Conservation (phyloP, 1,140 invertebrate species). For the Musca vetustissima region DNA sequence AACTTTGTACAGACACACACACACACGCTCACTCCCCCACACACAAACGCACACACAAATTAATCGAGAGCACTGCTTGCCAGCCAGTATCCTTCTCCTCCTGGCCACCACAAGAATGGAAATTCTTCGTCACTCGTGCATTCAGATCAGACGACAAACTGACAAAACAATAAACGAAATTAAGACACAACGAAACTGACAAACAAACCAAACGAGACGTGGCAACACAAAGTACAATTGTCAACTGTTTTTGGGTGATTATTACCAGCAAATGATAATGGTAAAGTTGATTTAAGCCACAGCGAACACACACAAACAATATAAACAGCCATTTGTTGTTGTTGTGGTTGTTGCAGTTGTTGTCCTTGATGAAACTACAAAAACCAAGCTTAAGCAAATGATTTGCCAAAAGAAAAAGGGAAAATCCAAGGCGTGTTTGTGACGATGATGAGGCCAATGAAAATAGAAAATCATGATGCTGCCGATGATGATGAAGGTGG, state of each 20-base stretch:
- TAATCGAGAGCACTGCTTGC: no score
- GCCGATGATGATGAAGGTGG: background rate
- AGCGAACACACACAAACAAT: constrained; percentile 54
- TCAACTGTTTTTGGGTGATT: no score
- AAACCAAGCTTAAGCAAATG: background rate
- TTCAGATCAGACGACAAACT: background rate
- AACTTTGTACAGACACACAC: background rate
- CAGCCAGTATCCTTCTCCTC: no score
- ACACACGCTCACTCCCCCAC: background rate
- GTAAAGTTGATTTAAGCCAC: constrained; percentile 54
- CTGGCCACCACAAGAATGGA: no score
- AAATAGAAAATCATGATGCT: background rate
- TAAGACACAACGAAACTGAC: no score
- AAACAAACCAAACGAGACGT: no score
- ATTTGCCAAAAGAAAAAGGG: background rate
- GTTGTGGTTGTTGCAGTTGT: no score
- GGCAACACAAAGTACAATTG: no score
- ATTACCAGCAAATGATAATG: background rate
- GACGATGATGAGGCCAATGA: background rate
- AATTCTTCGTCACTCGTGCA: background rate
- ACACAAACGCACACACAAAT: no score
- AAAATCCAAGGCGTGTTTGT: background rate
- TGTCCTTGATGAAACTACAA: no score
- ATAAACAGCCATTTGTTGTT: constrained; percentile 29
- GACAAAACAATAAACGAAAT: no score